These are phyloP conservation scores for Hyposoter dolosus DNA, from an alignment of 2,888 invertebrate genomes.

Conservation along the genomic window DNA sequence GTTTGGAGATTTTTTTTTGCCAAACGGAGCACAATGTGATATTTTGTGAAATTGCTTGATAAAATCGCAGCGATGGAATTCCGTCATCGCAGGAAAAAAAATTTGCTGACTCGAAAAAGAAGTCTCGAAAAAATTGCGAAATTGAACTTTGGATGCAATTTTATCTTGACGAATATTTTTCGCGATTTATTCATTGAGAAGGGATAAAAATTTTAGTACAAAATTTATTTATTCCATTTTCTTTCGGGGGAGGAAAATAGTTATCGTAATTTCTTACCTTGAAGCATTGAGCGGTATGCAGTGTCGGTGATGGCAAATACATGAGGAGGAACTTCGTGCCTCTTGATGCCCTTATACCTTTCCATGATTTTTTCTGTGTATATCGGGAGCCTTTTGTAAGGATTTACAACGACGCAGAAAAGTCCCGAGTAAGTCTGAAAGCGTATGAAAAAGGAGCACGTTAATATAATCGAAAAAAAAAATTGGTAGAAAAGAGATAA, in stretches of 20 bases:
- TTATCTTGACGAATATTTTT: not conserved
- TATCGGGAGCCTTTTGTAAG: conserved; percentile 99
- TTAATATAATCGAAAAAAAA: not conserved
- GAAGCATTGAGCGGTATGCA: conserved; percentile 99
- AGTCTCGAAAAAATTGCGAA: not conserved
- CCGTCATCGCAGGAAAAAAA: conserved; percentile 16
- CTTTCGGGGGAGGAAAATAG: not conserved
- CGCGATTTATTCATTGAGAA: not conserved
- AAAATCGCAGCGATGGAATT: not conserved
- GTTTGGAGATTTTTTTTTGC: not conserved
- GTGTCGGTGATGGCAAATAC: conserved; percentile 99
- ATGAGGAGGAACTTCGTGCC: conserved; percentile 99
- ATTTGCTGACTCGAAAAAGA: conserved; percentile 27
- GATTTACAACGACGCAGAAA: conserved; percentile 99
- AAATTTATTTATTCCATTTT: not conserved
- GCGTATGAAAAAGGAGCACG: conserved; percentile 70
- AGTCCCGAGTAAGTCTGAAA: conserved; percentile 99
- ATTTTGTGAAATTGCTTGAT: not conserved
- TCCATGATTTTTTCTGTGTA: conserved; percentile 99
- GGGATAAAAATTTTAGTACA: not conserved
- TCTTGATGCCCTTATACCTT: conserved; percentile 99
- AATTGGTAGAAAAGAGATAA: not conserved
- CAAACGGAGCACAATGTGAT: not conserved
- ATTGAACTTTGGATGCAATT: not conserved
- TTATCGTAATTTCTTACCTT: conserved; percentile 88